A percentile compares a stretch with the other conserved stretches of the same genome.
Evolutionary conservation across 2,888 invertebrate species (phyloP).

Genomic region (Trissonchulus latispiculum): DNA sequence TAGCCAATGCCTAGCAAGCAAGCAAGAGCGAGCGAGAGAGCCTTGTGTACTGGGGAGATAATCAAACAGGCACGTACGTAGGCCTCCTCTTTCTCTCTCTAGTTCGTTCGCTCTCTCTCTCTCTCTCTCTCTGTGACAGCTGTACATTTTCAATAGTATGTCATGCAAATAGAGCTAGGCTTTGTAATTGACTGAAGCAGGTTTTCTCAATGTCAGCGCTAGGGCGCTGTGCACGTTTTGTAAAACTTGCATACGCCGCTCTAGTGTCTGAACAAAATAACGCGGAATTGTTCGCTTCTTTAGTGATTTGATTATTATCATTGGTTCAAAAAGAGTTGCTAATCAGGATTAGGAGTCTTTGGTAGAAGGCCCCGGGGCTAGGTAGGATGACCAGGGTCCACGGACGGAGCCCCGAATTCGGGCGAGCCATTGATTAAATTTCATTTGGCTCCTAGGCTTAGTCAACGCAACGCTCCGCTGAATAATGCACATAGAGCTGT

Average conservation of each 20-base stretch:
- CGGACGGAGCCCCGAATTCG: not conserved
- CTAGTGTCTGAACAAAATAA: not conserved
- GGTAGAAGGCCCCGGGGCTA: not conserved
- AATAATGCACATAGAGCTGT: not conserved
- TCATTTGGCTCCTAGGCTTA: not conserved
- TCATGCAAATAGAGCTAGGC: not conserved
- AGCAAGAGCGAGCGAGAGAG: too few species aligned
- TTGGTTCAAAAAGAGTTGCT: not conserved
- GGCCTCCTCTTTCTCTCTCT: too few species aligned
- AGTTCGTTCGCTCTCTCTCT: too few species aligned
- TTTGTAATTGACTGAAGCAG: not conserved
- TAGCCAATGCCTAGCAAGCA: too few species aligned
- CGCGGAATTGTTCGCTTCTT: not conserved
- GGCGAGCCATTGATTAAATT: not conserved
- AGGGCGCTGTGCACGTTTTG: not conserved
- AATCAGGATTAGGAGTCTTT: not conserved
- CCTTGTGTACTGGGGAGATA: too few species aligned
- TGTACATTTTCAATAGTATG: not conserved
- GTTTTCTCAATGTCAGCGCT: not conserved
- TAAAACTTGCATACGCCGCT: not conserved
- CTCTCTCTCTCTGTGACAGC: too few species aligned
- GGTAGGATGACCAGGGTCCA: not conserved
- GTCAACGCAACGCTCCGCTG: not conserved
- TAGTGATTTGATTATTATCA: not conserved
- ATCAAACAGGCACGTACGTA: too few species aligned